A percentile compares a stretch with the other conserved stretches of the same genome.
These are phyloP conservation scores for Myzus persicae DNA, from an alignment of 1,140 invertebrate genomes.

Conservation along the genomic window DNA sequence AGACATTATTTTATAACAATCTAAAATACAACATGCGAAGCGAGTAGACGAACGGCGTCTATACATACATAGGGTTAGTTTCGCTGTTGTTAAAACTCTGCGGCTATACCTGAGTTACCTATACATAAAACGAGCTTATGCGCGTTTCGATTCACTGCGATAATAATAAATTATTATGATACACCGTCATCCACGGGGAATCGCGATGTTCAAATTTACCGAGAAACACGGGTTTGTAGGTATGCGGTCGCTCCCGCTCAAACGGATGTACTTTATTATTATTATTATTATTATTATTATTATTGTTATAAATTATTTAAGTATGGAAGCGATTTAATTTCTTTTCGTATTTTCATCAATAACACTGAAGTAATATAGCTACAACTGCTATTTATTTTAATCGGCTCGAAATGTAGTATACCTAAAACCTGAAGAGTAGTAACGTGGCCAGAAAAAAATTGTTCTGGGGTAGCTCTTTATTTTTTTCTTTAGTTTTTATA, in stretches of 20 bases:
- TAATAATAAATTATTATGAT: slow-evolving; percentile 10
- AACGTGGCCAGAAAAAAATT: too few relatives aligned
- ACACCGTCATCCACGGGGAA: not conserved
- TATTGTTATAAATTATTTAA: not conserved
- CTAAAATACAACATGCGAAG: not conserved
- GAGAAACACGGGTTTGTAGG: not conserved
- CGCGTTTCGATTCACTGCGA: not conserved
- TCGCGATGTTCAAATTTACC: not conserved
- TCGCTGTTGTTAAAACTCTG: not conserved
- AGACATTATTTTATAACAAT: not conserved
- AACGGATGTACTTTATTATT: not conserved
- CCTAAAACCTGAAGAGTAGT: too few relatives aligned
- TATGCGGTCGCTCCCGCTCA: not conserved
- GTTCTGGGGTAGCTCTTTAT: too few relatives aligned
- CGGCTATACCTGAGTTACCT: not conserved
- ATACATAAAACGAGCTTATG: not conserved
- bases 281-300: not conserved
- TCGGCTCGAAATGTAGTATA: not conserved
- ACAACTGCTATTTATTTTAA: not conserved
- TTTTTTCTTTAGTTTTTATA: too few relatives aligned
- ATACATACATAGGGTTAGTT: not conserved
- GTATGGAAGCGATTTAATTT: not conserved
- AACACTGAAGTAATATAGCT: not conserved
- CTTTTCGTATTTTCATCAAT: not conserved
- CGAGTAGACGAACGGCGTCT: not conserved